Evolutionary conservation across 2,888 invertebrate species (phyloP), one percentile per base, ranked within the genome.

Genomic region (Cataglyphis cursor): DNA sequence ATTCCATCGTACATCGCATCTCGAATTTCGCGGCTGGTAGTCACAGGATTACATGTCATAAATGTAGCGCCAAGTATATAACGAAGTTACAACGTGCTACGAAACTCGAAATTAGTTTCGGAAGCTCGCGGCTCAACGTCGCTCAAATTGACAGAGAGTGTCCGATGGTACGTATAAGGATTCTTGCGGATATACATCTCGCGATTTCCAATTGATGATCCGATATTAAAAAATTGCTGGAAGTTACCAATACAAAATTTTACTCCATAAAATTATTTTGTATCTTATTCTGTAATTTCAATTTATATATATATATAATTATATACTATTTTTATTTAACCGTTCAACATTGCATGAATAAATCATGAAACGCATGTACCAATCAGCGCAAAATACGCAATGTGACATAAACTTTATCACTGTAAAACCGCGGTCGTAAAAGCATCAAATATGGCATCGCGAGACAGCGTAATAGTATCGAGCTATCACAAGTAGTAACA

Each of bases 21-120:
- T 44, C 59, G 68, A 81, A 85, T 75, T 84, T 82, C 66, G 75
- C 75, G 86, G 76, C 84, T 87, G 87, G 85, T 87, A 82, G 78
- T 88, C 87, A 70, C 68, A 86, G 89, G 87, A 91, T 91, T 90
- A 90, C 86, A 87, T 90, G 86, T 87, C 88, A 86, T 86, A 88
- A 85, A 84, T 89, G 87, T 85, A 51, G 61, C 61, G 61, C 57
- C 83, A 85, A 85, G 81, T 88, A 88, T 74, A 82, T 87, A 88
- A 88, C 88, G 84, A 88, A 82, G 84, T 88, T 88, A 88, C 81
- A 87, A 85, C 72, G 48, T 44, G 44, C 44, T 44, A 59, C 78
- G 78, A 80, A 78, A 80, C 78, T 80, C 72, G 35, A 80, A 80
- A 80, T 80, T 80, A 80, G 78, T 80, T 72, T 72, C 59, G 72